Evolutionary conservation across 2,797 vertebrate genomes (phyloP), one percentile per base, ranked within the genome.

Genomic region (Micropoecilia bifurca): DNA sequence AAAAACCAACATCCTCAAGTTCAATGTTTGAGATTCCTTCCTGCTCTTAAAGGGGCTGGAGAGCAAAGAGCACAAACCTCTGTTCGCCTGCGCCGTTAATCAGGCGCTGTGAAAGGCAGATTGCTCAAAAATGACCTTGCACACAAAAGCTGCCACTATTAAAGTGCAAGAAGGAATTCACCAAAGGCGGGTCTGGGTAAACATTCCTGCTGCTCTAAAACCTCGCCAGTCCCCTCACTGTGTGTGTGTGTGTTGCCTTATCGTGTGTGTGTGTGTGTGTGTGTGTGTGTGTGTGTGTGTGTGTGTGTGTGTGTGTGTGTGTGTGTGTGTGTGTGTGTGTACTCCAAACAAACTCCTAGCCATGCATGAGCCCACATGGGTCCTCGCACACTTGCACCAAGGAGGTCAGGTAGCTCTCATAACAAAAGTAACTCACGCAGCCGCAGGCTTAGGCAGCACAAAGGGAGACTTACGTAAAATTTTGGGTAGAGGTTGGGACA

Each of bases 111-210:
- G 75, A 83, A 85, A 92, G 82, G 77, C 83, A 82, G 81, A 86
- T 79, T 81, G 63, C 80, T 90, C 81, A 90, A 84, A 93, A 85
- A 66, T 84, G 87, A 91, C 86, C 90, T 87, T 87, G 82, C 18
- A 28, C 79, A 92, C 91, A 92, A 93, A 92, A 85, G 89, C 77
- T n/a, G 81, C 84, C 76, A 79, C 86, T 85, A 85, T 85, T 78
- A 75, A 85, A 88, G 82, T 76, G 80, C 73, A 57, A 75, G 74
- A 74, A 91, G 86, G 90, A 92, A 91, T 92, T 90, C 80, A 85
- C 61, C 48, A 6, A 80, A 90, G 88, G 85, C 61, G 80, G 86
- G 80, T 78, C 89, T 76, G 25, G 77, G 88, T 88, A 87, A 93
- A 91, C 90, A 92, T 86, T 91, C 92, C 88, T 90, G 83, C 79